Conservation (phyloP, 2,888 invertebrate species). For the Galerucella pusilla region DNA sequence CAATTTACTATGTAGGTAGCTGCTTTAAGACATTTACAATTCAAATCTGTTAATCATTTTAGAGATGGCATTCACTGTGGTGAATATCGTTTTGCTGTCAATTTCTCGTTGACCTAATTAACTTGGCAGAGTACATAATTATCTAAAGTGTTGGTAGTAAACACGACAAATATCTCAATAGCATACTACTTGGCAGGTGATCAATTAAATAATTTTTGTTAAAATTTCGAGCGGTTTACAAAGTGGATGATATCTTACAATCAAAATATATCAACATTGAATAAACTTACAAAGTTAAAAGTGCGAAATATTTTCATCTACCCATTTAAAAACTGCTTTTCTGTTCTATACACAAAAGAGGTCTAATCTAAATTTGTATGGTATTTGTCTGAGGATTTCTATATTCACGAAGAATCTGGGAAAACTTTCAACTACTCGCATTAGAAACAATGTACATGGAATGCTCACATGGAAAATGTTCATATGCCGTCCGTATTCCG, state of each 20-base stretch:
- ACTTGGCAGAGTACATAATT: conserved; percentile 10
- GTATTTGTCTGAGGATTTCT: no score
- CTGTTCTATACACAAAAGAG: no score
- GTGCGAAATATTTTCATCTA: no score
- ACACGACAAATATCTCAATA: neutral
- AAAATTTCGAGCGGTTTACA: neutral
- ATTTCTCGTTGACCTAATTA: conserved; percentile 10
- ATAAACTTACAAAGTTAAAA: no score
- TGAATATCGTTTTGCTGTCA: conserved; percentile 1
- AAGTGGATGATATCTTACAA: neutral
- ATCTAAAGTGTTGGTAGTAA: neutral
- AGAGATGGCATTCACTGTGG: neutral
- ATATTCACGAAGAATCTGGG: no score
- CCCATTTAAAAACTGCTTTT: no score
- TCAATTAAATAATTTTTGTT: no score
- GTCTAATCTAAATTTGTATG: no score
- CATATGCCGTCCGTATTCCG: no score
- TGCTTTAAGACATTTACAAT: conserved; percentile 6
- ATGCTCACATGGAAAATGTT: no score
- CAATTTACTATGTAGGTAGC: neutral
- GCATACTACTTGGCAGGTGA: neutral
- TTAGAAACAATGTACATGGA: no score
- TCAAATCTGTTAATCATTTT: conserved; percentile 6
- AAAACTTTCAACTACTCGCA: no score
- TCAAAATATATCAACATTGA: neutral